A percentile compares a stretch with the other conserved stretches of the same genome.
These are phyloP conservation scores for Parambassis ranga DNA, from an alignment of 2,797 vertebrate genomes.

Conservation along the genomic window DNA sequence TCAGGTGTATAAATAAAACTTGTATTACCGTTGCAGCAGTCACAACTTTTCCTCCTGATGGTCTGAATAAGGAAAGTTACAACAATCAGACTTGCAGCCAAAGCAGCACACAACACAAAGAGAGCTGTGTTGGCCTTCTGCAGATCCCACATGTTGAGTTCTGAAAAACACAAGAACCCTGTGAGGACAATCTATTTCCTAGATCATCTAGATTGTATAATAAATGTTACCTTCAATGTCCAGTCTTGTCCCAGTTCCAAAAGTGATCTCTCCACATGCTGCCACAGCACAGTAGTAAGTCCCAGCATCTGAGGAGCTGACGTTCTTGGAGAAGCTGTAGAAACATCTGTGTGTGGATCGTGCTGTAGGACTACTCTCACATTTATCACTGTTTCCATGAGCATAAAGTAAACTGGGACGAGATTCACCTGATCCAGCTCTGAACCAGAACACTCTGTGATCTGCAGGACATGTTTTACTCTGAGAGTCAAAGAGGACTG, in stretches of 20 bases:
- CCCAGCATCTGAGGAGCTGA: too few relatives aligned
- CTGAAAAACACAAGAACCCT: neutral
- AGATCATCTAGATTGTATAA: too few relatives aligned
- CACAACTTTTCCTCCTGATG: neutral
- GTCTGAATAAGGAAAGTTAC: neutral
- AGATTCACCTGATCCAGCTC: slow-evolving; percentile 3
- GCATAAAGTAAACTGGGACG: slow-evolving; percentile 9
- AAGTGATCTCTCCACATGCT: too few relatives aligned
- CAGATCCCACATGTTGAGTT: accelerated
- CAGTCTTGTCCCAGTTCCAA: slow-evolving; percentile 29
- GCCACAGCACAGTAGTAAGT: too few relatives aligned
- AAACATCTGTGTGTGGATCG: slow-evolving; percentile 27
- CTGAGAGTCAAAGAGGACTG: slow-evolving; percentile 1
- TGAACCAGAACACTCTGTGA: slow-evolving; percentile 41
- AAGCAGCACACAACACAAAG: neutral
- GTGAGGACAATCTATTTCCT: too few relatives aligned
- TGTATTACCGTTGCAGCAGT: neutral
- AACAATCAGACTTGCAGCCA: slow-evolving; percentile 2
- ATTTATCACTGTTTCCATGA: neutral
- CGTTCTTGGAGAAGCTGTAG: slow-evolving; percentile 30
- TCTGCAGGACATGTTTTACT: neutral
- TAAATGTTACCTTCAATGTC: slow-evolving; percentile 2
- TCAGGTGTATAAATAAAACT: too few relatives aligned
- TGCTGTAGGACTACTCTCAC: neutral
- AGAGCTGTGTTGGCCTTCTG: neutral